Base-by-base conservation (phyloP, 2,888 invertebrate species). In the Trichopoda pennipes region DNA sequence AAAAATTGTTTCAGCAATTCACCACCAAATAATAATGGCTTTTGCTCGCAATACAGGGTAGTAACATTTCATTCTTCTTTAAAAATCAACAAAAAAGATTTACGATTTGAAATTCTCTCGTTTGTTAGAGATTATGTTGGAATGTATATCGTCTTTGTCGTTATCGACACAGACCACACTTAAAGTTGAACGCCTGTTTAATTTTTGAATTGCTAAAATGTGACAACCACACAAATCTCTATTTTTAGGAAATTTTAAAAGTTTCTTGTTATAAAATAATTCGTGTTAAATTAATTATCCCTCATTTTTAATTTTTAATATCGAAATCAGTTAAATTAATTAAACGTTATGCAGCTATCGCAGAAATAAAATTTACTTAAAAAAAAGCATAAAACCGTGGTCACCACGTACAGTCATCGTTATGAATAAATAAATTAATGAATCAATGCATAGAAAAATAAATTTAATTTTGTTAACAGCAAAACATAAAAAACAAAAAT, bases 31-130 rank as follows among this genome's bases (percentile, higher is more conserved):
- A 23, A 58, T 44, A 28, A 61, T 9, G 38, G 28, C 28, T 28
- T 28, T 28, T 4, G 6, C 28, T 28, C 8, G 3, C 28, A 28
- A 28, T 8, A 28, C 4, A 8, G 7, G 28, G 7, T 7, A 8
- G 28, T 28, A 28, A 73, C 53, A 21, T 51, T 56, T 66, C 42
- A 70, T 64, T 72, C 63, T 64, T 28, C 32, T 28, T 21, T 32
- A 47, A 51, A 78, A 64, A 1, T 6, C 58, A 12, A 19, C 38
- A 2, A 72, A 66, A 63, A 63, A 58, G 53, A 60, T 55, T 70
- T 38, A 70, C 16, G 66, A 74, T 81, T 78, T 76, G 58, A 78
- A 81, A 70, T 81, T 81, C 70, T 64, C 64, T 76, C 53, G 74
- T 42, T 53, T 53, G 60, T 16, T 17, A 60, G 9, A 76, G 53